Percentiles rank a stretch among this genome's conserved stretches.
These are phyloP conservation scores for Acipenser transmontanus DNA, from an alignment of 2,797 vertebrate species.

Conservation along the genomic window DNA sequence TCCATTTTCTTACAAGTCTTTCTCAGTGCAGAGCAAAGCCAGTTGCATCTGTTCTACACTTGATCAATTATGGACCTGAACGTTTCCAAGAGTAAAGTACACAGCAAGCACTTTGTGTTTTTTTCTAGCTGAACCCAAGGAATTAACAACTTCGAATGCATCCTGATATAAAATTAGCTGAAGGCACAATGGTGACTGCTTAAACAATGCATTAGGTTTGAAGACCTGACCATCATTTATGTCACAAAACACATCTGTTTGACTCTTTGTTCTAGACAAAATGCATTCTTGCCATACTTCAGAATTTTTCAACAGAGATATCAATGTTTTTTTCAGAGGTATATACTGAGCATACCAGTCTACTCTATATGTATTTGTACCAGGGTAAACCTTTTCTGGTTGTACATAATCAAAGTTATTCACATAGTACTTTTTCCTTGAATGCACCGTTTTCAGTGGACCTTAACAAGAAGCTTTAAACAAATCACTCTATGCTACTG, in stretches of 20 bases:
- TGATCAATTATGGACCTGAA: not conserved
- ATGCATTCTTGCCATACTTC: conserved; percentile 5
- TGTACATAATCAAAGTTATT: not conserved
- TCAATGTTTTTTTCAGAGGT: not conserved
- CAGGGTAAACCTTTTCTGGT: not conserved
- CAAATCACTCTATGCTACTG: not conserved
- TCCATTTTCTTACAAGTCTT: not conserved
- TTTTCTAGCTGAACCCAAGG: not conserved
- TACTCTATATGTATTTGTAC: not conserved
- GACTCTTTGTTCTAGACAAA: not conserved
- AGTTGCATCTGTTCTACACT: conserved; percentile 1
- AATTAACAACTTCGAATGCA: conserved; percentile 8
- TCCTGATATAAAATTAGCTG: not conserved
- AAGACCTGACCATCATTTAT: not conserved
- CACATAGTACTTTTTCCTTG: not conserved
- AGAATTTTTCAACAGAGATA: conserved; percentile 3
- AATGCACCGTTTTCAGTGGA: not conserved
- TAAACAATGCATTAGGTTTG: not conserved
- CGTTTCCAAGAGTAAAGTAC: not conserved
- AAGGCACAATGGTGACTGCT: not conserved
- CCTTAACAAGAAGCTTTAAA: conserved; percentile 1
- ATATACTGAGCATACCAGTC: conserved; percentile 1
- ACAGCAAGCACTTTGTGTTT: no score
- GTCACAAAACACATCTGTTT: not conserved
- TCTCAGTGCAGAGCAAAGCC: not conserved